These are phyloP conservation scores for Botia almorhae DNA, from an alignment of 2,797 vertebrate genomes.

Conservation along the genomic window DNA sequence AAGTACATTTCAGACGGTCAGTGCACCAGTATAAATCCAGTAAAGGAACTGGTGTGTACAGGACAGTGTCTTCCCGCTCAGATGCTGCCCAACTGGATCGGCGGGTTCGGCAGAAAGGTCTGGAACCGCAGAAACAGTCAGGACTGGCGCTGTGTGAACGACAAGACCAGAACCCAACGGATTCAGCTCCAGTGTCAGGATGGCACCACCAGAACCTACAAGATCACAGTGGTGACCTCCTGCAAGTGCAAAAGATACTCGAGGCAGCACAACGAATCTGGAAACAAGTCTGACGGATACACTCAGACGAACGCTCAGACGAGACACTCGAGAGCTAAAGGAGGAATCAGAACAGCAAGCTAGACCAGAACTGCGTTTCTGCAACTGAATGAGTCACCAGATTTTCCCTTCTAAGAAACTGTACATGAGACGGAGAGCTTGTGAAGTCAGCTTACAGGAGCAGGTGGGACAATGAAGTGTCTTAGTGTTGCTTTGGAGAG, in stretches of 20 bases:
- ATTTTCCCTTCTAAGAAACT: conserved; percentile 65
- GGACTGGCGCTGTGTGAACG: conserved; percentile 95
- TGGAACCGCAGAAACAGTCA: conserved; percentile 88
- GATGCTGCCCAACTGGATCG: conserved; percentile 96
- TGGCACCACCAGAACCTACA: conserved; percentile 92
- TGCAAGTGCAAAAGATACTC: conserved; percentile 95
- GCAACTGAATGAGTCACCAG: conserved; percentile 56
- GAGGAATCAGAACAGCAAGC: conserved; percentile 84
- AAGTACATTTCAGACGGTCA: conserved; percentile 98
- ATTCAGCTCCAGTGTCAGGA: conserved; percentile 92
- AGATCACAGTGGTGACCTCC: conserved; percentile 92
- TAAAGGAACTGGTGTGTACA: conserved; percentile 96
- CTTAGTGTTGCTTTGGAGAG: conserved; percentile 19
- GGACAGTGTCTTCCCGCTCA: conserved; percentile 93
- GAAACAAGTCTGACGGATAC: conserved; percentile 84
- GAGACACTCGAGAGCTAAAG: conserved; percentile 86
- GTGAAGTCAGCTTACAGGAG: conserved; percentile 11
- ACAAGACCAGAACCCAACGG: conserved; percentile 90
- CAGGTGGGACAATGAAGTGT: conserved; percentile 25
- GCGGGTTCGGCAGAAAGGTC: conserved; percentile 85
- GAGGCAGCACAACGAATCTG: conserved; percentile 94
- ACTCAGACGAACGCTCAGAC: conserved; percentile 73
- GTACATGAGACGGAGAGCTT: conserved; percentile 24
- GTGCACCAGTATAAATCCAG: conserved; percentile 94
- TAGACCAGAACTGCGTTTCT: conserved; percentile 75